Conservation (phyloP, 2,797 vertebrate species). For the Crenuchus spilurus region DNA sequence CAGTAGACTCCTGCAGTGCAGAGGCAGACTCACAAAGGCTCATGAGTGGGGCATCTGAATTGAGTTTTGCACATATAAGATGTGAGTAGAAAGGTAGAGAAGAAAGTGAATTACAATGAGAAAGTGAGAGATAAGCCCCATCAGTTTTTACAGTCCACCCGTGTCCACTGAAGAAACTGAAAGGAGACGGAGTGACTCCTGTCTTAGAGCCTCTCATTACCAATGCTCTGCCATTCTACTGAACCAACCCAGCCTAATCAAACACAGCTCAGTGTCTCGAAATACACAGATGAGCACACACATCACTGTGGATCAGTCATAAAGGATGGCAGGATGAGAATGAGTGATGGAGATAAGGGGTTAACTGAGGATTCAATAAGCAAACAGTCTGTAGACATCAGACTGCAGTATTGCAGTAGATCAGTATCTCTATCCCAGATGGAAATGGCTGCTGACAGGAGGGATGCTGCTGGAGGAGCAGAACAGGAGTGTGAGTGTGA, state of each 20-base stretch:
- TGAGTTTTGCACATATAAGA: neutral
- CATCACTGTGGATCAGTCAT: neutral
- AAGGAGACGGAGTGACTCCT: neutral
- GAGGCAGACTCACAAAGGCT: neutral
- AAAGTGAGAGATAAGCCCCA: neutral
- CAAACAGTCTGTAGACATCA: neutral
- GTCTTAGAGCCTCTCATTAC: slow-evolving; percentile 17
- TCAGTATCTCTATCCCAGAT: slow-evolving; percentile 18
- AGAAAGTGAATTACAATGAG: neutral
- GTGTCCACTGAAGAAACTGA: slow-evolving; percentile 1
- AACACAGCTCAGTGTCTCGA: neutral
- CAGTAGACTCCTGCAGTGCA: slow-evolving; percentile 1
- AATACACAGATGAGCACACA: neutral
- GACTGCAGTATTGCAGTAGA: neutral
- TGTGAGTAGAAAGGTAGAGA: neutral
- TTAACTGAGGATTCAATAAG: slow-evolving; percentile 6
- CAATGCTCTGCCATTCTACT: neutral
- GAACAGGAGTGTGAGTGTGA: slow-evolving; percentile 9
- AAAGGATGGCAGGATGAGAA: neutral
- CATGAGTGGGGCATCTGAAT: neutral
- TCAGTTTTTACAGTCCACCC: neutral
- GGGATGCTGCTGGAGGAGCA: neutral
- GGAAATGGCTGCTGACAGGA: slow-evolving; percentile 4
- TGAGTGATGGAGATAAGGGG: neutral
- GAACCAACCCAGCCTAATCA: neutral